Evolutionary conservation across 2,888 invertebrate genomes (phyloP).

Genomic region (Lepas anatifera): DNA sequence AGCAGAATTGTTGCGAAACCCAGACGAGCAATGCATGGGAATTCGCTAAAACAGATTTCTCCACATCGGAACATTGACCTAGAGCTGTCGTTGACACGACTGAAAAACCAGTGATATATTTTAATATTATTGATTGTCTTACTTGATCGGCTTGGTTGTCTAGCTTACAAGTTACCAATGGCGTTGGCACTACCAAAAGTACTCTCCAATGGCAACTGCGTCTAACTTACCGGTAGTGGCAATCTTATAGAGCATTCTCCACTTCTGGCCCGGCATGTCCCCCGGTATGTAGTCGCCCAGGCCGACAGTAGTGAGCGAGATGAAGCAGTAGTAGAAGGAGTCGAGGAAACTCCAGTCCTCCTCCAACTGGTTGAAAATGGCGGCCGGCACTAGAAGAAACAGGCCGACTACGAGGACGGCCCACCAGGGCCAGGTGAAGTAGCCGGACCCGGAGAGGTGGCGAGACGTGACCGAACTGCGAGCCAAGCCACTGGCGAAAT

Average conservation of each 20-base stretch:
- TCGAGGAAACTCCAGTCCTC: conserved; percentile 73
- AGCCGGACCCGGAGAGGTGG: conserved; percentile 58
- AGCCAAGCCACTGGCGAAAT: conserved; percentile 50
- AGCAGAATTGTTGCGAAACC: no score
- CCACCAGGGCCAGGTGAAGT: conserved; percentile 55
- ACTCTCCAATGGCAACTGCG: no score
- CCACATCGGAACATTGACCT: no score
- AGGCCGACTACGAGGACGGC: conserved; percentile 40
- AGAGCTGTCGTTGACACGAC: no score
- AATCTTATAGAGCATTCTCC: conserved; percentile 68
- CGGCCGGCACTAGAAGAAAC: conserved; percentile 63
- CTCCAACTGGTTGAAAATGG: conserved; percentile 58
- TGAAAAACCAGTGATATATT: no score
- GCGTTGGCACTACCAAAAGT: no score
- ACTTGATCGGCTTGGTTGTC: no score
- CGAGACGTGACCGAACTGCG: conserved; percentile 56
- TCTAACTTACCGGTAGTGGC: conserved; percentile 60
- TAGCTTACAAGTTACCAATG: no score
- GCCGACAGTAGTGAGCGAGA: conserved; percentile 80
- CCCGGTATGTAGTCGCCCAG: conserved; percentile 83
- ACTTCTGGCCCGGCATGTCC: conserved; percentile 56
- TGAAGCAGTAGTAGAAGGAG: conserved; percentile 82
- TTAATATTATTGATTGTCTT: no score
- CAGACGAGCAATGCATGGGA: no score
- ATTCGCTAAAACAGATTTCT: no score